Percentiles rank a stretch among this genome's conserved stretches.
Evolutionary conservation across 2,797 vertebrate genomes (phyloP).

Genomic region (Xerus rutilus): DNA sequence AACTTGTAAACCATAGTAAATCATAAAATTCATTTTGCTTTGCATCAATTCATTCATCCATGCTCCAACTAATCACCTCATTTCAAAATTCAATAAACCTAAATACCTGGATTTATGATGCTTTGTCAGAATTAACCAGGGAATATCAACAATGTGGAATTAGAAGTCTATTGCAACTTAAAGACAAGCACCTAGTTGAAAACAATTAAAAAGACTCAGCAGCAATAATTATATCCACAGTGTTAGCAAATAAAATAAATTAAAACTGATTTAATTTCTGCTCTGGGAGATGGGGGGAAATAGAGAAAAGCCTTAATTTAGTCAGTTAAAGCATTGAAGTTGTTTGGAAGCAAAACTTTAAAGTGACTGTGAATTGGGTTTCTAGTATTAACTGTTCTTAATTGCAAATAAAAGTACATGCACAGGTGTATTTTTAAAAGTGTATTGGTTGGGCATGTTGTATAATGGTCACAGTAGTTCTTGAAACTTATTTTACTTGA

Average conservation of each 20-base stretch:
- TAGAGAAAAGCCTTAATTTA: slow-evolving; percentile 90
- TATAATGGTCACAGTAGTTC: slow-evolving; percentile 62
- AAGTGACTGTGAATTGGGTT: slow-evolving; percentile 85
- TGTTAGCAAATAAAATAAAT: slow-evolving; percentile 93
- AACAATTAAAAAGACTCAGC: slow-evolving; percentile 91
- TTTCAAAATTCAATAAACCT: slow-evolving; percentile 93
- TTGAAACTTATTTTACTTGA: slow-evolving; percentile 53
- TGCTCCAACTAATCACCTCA: slow-evolving; percentile 90
- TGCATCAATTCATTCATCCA: slow-evolving; percentile 90
- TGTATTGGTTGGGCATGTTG: slow-evolving; percentile 62
- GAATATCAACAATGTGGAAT: slow-evolving; percentile 89
- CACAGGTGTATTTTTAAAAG: slow-evolving; percentile 80
- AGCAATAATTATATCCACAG: slow-evolving; percentile 91
- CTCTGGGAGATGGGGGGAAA: slow-evolving; percentile 89
- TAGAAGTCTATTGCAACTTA: slow-evolving; percentile 89
- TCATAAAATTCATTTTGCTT: slow-evolving; percentile 93
- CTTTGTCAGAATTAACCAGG: slow-evolving; percentile 90
- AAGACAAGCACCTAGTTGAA: slow-evolving; percentile 91
- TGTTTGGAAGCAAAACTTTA: slow-evolving; percentile 88
- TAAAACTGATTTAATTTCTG: slow-evolving; percentile 93
- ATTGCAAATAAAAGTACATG: slow-evolving; percentile 78
- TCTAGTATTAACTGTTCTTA: slow-evolving; percentile 79
- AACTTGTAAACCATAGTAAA: slow-evolving; percentile 89
- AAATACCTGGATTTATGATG: slow-evolving; percentile 92
- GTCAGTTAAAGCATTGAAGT: slow-evolving; percentile 88